Conservation (phyloP, 2,888 invertebrate species). For the Cantharis rufa region DNA sequence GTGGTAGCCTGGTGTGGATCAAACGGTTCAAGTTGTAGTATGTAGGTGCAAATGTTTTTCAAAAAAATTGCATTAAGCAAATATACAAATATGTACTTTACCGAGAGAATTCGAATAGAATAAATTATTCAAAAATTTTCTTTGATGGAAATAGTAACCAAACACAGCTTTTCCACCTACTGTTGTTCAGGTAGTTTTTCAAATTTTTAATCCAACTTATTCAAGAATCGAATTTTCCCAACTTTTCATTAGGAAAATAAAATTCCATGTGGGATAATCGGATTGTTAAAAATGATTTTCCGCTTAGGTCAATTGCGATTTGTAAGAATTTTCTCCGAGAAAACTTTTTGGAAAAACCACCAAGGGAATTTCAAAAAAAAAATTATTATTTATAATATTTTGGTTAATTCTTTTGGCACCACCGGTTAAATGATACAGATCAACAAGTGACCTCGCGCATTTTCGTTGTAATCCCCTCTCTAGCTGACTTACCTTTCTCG, state of each 20-base stretch:
- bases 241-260: background rate
- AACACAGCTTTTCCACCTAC: background rate
- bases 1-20: background rate
- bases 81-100: too few species aligned
- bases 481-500: conserved; percentile 30
- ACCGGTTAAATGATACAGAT: conserved; percentile 20
- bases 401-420: background rate
- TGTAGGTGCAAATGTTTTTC: background rate
- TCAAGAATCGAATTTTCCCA: background rate
- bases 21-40: background rate
- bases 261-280: background rate
- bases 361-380: too few species aligned
- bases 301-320: background rate
- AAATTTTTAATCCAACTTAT: background rate
- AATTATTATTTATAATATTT: background rate
- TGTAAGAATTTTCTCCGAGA: background rate
- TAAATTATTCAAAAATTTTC: background rate
- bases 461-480: conserved; percentile 28
- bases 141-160: background rate
- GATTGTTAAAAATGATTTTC: background rate
- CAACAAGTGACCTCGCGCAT: conserved; percentile 39
- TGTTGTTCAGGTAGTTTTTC: background rate
- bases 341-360: background rate
- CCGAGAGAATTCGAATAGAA: background rate
- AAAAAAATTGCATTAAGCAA: too few species aligned